Evolutionary conservation across 2,113 vertebrate genomes (phyloP).

Genomic region (Pelmatolapia mariae): DNA sequence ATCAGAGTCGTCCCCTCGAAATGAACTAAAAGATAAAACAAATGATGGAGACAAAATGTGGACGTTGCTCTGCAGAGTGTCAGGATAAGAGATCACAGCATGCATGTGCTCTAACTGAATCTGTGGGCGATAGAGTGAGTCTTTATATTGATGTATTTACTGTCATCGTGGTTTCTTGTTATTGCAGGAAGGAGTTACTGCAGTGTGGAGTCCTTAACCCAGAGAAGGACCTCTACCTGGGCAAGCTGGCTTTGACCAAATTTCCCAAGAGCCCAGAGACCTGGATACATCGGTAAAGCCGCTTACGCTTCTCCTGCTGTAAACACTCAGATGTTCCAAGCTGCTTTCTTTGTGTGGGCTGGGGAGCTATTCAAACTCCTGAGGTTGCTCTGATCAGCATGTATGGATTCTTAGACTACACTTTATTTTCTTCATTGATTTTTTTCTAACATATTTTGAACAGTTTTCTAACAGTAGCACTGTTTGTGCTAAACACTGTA

Average conservation of each 20-base stretch:
- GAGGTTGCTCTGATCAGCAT: background rate
- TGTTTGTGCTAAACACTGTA: background rate
- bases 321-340: background rate
- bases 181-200: background rate
- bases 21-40: background rate
- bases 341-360: background rate
- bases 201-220: background rate
- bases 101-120: background rate
- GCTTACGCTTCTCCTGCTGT: background rate
- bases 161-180: background rate
- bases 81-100: background rate
- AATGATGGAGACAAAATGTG: background rate
- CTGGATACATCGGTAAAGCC: background rate
- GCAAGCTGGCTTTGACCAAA: background rate
- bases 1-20: background rate
- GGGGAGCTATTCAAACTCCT: background rate
- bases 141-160: background rate
- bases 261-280: background rate
- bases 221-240: background rate
- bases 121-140: background rate
- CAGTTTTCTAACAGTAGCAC: background rate
- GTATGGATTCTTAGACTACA: background rate
- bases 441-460: background rate
- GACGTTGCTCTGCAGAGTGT: background rate
- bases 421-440: background rate